Evolutionary conservation across 2,113 vertebrate species (phyloP).

Genomic region (Podarcis raffonei): DNA sequence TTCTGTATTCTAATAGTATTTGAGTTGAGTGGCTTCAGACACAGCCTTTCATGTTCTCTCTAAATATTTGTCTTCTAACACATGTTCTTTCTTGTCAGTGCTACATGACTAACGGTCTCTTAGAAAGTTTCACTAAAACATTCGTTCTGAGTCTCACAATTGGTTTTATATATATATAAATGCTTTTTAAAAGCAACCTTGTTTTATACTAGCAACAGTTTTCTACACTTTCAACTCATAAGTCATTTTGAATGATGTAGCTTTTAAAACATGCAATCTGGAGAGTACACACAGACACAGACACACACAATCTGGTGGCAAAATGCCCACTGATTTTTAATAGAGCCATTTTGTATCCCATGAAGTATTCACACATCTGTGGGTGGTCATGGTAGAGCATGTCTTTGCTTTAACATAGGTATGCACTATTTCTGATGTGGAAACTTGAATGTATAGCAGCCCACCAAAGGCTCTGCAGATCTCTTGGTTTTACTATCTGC

Average conservation of each 20-base stretch:
- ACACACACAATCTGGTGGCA: background rate
- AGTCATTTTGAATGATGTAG: background rate
- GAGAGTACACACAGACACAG: background rate
- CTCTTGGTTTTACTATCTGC: background rate
- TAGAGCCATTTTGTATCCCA: background rate
- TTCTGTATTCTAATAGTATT: background rate
- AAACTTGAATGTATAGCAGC: background rate
- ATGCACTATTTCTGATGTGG: background rate
- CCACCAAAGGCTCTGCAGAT: background rate
- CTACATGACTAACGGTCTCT: background rate
- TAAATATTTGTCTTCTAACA: slow-evolving; percentile 4
- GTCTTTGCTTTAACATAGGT: background rate
- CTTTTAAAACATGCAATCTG: background rate
- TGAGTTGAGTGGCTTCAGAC: background rate
- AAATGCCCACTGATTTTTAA: background rate
- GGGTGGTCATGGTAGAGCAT: background rate
- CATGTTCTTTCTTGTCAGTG: background rate
- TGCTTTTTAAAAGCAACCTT: background rate
- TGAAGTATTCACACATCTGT: background rate
- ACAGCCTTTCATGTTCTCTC: background rate
- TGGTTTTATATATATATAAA: background rate
- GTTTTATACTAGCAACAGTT: background rate
- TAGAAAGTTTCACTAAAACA: background rate
- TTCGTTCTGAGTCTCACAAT: background rate
- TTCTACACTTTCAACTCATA: background rate